Base-by-base conservation (phyloP, 30 jellyfish, hydroid and myxozoan genomes). In the Cassiopea xamachana region DNA sequence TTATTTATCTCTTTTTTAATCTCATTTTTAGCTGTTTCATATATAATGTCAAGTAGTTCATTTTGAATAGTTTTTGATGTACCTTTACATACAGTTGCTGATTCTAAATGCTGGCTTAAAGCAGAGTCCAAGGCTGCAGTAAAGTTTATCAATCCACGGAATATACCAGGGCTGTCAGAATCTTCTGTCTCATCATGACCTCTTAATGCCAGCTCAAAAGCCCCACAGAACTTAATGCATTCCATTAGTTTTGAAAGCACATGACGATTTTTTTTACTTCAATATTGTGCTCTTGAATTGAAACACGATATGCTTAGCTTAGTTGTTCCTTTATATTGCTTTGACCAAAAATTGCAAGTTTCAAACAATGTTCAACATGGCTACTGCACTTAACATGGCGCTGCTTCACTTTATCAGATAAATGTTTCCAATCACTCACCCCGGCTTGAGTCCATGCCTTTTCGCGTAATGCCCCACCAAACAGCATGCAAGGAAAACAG, bases 91-190 rank as follows among this genome's bases (percentile, higher is more conserved):
- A 80, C 73, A 55, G 83, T 80, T 19, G 82, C 81, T 70, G 93
- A 14, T 59, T 68, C 82, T 51, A 90, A 62, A 61, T 75, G 89
- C 48, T 73, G 48, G 61, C 90, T 71, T 44, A 81, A 46, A 9
- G 82, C 85, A 58, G 89, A 60, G 75, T 90, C 93, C 72, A 80
- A 75, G 50, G 85, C 94, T 7, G 89, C 89, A 60, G 89, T 79
- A 61, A 59, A 67, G 46, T n/a, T 80, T 64, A 89, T 82, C 58
- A 90, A 61, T 46, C 96, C 92, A 1, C 69, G 82, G 69, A 90
- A 81, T 59, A 89, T 90, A 44, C 97, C 97, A 43, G 97, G 93
- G 50, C 82, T n/a, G 48, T 81, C 87, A 14, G 90, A 90, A 43
- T 78, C 87, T 43, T 69, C 50, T 73, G 80, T 16, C 59, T 81